Conservation (phyloP, 2,888 invertebrate genomes). For the Chirona hameri region DNA sequence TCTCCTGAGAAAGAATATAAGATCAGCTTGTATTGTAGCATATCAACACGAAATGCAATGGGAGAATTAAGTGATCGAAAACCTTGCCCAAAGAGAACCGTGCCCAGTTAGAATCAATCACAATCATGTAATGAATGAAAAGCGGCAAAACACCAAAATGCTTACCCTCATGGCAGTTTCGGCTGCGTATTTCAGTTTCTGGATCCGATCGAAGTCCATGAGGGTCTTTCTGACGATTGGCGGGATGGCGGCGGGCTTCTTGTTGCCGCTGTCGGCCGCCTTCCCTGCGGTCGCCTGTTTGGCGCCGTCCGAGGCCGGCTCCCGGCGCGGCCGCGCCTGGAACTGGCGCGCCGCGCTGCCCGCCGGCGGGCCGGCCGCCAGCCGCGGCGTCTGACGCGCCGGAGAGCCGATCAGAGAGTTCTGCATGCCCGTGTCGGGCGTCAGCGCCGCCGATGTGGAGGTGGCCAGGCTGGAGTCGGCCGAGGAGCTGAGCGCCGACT, state of each 20-base stretch:
- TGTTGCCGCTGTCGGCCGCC: conserved; percentile 32
- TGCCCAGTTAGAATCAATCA: too few species aligned
- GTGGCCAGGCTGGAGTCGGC: neutral
- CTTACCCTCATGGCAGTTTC: conserved; percentile 39
- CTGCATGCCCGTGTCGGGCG: neutral
- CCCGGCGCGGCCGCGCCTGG: neutral
- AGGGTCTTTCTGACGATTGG: neutral
- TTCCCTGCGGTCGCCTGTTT: neutral
- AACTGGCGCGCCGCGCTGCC: conserved; percentile 8
- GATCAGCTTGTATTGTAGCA: too few species aligned
- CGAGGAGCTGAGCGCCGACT: neutral
- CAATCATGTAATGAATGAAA: too few species aligned
- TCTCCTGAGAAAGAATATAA: conserved; percentile 54
- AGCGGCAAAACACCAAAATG: neutral
- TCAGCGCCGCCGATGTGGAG: neutral
- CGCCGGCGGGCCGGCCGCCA: neutral
- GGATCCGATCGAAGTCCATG: conserved; percentile 36
- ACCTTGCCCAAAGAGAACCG: too few species aligned
- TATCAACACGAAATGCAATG: too few species aligned
- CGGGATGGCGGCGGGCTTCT: neutral
- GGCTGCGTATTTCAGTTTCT: conserved; percentile 36
- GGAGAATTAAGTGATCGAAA: too few species aligned
- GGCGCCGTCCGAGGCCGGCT: neutral
- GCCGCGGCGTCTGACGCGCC: neutral
- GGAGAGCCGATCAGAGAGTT: neutral